These are phyloP conservation scores for Cuniculus paca DNA, from an alignment of 2,797 vertebrate species.

Conservation along the genomic window DNA sequence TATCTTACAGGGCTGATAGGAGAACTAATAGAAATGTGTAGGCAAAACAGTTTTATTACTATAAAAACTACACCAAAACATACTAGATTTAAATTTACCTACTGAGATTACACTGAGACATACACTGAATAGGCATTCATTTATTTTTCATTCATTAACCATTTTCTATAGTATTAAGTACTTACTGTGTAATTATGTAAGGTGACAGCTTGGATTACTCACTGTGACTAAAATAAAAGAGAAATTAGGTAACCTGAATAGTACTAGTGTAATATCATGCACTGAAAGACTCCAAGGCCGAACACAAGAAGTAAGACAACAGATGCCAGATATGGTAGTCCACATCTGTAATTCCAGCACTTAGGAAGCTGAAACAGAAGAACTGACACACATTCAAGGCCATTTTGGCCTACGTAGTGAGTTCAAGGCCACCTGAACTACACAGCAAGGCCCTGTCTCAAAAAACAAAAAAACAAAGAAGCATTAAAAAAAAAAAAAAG, in stretches of 20 bases:
- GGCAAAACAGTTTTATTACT: not conserved
- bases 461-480: not conserved
- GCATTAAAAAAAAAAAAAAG: not conserved
- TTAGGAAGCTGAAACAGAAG: not conserved
- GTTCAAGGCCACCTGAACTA: not conserved
- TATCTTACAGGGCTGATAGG: not conserved
- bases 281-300: not conserved
- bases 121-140: not conserved
- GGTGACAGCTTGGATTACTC: not conserved
- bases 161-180: not conserved
- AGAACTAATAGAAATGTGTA: not conserved
- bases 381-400: not conserved
- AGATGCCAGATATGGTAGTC: not conserved
- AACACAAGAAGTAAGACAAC: constrained; percentile 38
- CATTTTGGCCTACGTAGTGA: not conserved
- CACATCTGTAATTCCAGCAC: not conserved
- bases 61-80: not conserved
- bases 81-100: not conserved
- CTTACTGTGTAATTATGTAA: not conserved
- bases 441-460: not conserved
- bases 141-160: constrained; percentile 37
- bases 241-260: constrained; percentile 10
- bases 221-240: not conserved
- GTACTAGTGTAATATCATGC: not conserved
- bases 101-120: not conserved